Evolutionary conservation across 2,888 invertebrate genomes (phyloP).

Genomic region (Diogma glabrata): DNA sequence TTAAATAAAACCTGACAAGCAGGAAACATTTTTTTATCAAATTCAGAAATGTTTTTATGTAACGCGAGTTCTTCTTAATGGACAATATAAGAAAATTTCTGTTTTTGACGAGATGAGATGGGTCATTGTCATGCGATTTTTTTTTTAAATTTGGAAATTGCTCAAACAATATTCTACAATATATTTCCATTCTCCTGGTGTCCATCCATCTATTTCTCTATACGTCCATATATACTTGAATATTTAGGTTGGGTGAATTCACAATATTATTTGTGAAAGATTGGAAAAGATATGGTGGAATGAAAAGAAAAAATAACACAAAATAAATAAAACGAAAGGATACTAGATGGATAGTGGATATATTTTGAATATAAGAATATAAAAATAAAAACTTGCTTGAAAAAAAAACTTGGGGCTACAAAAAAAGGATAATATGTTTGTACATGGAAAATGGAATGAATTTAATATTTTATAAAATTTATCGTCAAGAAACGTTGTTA

Average conservation of each 20-base stretch:
- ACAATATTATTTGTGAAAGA: conserved; percentile 7
- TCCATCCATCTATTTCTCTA: conserved; percentile 2
- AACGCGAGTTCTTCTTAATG: conserved; percentile 7
- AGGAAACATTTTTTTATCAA: neutral
- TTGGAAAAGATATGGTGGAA: conserved; percentile 5
- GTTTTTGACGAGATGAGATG: conserved; percentile 13
- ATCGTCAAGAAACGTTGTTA: too few species aligned
- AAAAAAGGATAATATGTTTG: too few species aligned
- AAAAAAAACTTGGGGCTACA: too few species aligned
- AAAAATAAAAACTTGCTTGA: conserved; percentile 4
- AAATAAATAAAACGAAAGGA: conserved; percentile 8
- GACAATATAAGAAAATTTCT: conserved; percentile 11
- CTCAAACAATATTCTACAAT: too few species aligned
- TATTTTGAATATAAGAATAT: conserved; percentile 8
- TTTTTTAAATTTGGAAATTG: too few species aligned
- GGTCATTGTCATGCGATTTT: conserved; percentile 11
- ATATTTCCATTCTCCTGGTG: conserved; percentile 5
- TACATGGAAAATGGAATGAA: too few species aligned
- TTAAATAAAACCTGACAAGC: neutral
- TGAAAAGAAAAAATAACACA: too few species aligned
- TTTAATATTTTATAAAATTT: too few species aligned
- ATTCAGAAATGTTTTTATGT: too few species aligned
- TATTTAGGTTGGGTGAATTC: conserved; percentile 5
- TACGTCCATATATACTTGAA: neutral
- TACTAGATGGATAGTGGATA: conserved; percentile 8